A percentile compares a stretch with the other conserved stretches of the same genome.
Evolutionary conservation across 2,113 vertebrate genomes (phyloP).

Genomic region (Arenaria interpres): DNA sequence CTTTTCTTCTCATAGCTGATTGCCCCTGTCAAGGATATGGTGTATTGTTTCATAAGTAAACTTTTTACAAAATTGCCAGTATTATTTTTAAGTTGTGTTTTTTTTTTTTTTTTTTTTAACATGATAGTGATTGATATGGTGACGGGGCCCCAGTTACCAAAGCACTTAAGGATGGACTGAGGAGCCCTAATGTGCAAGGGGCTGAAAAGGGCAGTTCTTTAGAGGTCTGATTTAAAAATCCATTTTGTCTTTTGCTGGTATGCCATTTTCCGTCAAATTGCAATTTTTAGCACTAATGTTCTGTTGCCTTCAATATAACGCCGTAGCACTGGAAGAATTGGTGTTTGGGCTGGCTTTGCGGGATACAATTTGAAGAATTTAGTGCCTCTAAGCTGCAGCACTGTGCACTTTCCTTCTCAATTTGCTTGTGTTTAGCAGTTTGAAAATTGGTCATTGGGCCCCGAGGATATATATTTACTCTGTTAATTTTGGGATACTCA

Average conservation of each 20-base stretch:
- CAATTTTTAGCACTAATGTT: neutral
- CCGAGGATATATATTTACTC: neutral
- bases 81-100: neutral
- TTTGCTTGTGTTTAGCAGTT: neutral
- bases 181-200: neutral
- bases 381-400: neutral
- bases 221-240: neutral
- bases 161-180: neutral
- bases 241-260: neutral
- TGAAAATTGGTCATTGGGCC: neutral
- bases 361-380: neutral
- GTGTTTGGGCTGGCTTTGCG: neutral
- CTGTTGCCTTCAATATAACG: neutral
- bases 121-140: neutral
- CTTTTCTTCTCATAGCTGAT: neutral
- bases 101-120: neutral
- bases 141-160: fast-evolving
- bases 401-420: neutral
- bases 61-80: neutral
- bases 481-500: neutral
- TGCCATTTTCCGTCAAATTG: neutral
- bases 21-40: neutral
- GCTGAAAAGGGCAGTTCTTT: neutral
- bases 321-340: neutral
- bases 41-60: neutral